phyloP scores from a whole-genome alignment of 2,113 vertebrate species.

The Ovis canadensis region DNA sequence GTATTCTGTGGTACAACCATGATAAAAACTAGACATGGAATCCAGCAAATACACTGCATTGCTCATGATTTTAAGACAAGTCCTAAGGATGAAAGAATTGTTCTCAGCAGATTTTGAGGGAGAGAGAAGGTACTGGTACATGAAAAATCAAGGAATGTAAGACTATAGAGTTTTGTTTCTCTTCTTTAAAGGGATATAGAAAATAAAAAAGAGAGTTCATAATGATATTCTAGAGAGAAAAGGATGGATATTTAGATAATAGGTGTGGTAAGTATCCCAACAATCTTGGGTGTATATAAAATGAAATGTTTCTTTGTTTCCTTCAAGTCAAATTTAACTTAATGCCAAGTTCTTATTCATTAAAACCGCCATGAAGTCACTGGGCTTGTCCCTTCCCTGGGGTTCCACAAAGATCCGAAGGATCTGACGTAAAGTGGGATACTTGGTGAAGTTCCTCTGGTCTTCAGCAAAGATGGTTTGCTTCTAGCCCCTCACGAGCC shows the following conservation, averaged over 20 bases:
- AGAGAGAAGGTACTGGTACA: background rate
- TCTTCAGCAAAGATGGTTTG: background rate
- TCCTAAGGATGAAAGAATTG: background rate
- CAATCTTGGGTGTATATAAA: background rate
- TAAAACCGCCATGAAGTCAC: background rate
- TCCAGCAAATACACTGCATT: background rate
- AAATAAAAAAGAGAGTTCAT: background rate
- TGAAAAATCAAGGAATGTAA: background rate
- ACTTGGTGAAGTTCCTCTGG: background rate
- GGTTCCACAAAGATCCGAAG: background rate
- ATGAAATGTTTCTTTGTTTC: background rate
- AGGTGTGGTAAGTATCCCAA: background rate
- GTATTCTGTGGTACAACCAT: background rate
- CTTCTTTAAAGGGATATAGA: background rate
- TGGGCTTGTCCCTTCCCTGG: background rate
- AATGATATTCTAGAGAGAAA: background rate
- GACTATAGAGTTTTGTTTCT: background rate
- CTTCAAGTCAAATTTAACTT: background rate
- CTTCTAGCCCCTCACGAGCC: background rate
- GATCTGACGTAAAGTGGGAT: background rate
- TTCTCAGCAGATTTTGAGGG: background rate
- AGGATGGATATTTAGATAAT: background rate
- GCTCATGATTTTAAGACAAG: background rate
- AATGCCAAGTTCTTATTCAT: background rate
- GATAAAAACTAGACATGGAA: constrained; percentile 13